phyloP scores from a whole-genome alignment of 2,113 vertebrate species.

The Abramis brama region DNA sequence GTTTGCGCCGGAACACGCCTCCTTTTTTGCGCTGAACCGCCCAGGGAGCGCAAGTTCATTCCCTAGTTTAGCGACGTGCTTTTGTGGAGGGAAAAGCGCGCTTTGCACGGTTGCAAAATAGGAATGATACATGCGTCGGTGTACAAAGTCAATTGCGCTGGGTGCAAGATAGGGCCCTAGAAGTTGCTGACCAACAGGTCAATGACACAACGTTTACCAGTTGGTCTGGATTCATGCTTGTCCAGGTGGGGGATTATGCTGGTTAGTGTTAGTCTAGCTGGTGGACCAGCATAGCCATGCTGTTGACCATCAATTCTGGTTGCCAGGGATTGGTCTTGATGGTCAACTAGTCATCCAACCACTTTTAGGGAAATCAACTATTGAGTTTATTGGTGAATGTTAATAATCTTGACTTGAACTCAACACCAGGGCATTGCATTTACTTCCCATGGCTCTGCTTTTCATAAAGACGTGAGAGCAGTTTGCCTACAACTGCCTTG shows the following conservation, averaged over 20 bases:
- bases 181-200: not conserved
- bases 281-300: not conserved
- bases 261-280: not conserved
- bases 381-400: not conserved
- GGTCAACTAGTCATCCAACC: not conserved
- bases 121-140: too few species aligned
- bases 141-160: too few species aligned
- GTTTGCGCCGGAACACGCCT: too few species aligned
- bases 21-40: too few species aligned
- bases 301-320: not conserved
- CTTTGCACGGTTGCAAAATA: too few species aligned
- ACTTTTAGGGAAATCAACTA: not conserved
- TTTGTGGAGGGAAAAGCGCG: too few species aligned
- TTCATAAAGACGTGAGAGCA: not conserved
- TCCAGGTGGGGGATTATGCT: not conserved
- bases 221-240: not conserved
- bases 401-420: constrained; percentile 11
- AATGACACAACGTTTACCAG: not conserved
- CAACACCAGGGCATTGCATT: not conserved
- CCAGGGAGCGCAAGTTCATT: too few species aligned
- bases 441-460: not conserved
- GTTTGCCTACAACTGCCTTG: not conserved
- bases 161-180: too few species aligned
- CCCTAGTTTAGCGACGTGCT: too few species aligned
- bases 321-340: not conserved